These are phyloP conservation scores for Amphiprion clarkii DNA, from an alignment of 2,797 vertebrate species.

Conservation along the genomic window DNA sequence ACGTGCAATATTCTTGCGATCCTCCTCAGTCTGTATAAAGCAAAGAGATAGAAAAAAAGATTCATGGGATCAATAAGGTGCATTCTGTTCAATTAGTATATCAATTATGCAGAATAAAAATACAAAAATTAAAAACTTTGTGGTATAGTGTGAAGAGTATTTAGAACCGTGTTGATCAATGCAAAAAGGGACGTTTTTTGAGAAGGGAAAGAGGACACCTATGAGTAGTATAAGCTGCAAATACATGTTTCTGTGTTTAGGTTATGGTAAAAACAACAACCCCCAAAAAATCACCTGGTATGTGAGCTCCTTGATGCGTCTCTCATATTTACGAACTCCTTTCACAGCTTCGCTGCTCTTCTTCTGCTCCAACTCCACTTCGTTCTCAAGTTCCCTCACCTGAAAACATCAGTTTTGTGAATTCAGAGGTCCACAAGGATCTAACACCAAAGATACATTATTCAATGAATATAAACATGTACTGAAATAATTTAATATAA, in stretches of 20 bases:
- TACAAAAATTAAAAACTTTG: not conserved
- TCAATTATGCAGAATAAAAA: not conserved
- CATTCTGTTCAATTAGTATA: not conserved
- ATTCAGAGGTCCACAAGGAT: not conserved
- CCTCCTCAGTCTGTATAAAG: conserved; percentile 82
- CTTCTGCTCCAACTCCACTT: conserved; percentile 82
- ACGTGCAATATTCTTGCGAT: conserved; percentile 82
- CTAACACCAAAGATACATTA: not conserved
- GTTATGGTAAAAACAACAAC: not conserved
- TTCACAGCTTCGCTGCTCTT: conserved; percentile 80
- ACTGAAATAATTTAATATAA: not conserved
- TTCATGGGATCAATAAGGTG: not conserved
- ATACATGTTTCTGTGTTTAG: not conserved
- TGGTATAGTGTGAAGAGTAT: not conserved
- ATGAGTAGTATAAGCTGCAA: not conserved
- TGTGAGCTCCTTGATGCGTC: conserved; percentile 84
- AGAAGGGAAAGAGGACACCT: no score
- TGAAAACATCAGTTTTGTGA: conserved; percentile 31
- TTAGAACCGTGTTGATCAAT: not conserved
- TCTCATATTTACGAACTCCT: conserved; percentile 83
- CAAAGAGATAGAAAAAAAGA: not conserved
- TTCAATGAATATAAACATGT: not conserved
- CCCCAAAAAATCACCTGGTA: conserved; percentile 76
- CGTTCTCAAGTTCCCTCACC: conserved; percentile 77
- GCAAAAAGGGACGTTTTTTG: no score